These are phyloP conservation scores for Petrocephalus sullivani DNA, from an alignment of 2,797 vertebrate species.

Conservation along the genomic window DNA sequence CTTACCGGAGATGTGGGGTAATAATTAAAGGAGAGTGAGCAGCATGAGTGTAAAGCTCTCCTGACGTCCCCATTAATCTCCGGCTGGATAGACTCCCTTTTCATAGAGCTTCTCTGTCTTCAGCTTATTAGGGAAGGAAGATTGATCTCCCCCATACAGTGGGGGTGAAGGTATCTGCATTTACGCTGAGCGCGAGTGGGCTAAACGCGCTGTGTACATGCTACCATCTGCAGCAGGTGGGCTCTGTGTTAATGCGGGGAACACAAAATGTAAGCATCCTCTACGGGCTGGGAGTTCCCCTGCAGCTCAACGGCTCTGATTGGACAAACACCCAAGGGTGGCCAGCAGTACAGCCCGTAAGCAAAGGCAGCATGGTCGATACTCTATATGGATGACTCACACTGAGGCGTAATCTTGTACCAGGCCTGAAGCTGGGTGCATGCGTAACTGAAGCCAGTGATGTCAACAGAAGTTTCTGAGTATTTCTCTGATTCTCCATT, in stretches of 20 bases:
- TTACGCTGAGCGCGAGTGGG: not conserved
- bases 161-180: not conserved
- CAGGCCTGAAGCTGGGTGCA: not conserved
- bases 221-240: not conserved
- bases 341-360: not conserved
- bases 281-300: not conserved
- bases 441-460: not conserved
- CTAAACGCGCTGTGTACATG: not conserved
- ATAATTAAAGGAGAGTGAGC: not conserved
- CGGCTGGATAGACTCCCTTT: not conserved
- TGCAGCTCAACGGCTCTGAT: not conserved
- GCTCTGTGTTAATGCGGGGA: not conserved
- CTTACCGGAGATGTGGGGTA: not conserved
- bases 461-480: not conserved
- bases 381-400: not conserved
- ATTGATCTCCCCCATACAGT: not conserved
- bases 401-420: not conserved
- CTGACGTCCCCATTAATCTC: constrained; percentile 5
- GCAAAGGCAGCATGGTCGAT: not conserved
- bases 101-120: not conserved
- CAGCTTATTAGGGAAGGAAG: not conserved
- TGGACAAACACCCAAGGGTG: not conserved
- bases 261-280: not conserved
- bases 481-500: not conserved
- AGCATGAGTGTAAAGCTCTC: not conserved